phyloP scores from a whole-genome alignment of 2,113 vertebrate species.

The Cyanoliseus patagonus region DNA sequence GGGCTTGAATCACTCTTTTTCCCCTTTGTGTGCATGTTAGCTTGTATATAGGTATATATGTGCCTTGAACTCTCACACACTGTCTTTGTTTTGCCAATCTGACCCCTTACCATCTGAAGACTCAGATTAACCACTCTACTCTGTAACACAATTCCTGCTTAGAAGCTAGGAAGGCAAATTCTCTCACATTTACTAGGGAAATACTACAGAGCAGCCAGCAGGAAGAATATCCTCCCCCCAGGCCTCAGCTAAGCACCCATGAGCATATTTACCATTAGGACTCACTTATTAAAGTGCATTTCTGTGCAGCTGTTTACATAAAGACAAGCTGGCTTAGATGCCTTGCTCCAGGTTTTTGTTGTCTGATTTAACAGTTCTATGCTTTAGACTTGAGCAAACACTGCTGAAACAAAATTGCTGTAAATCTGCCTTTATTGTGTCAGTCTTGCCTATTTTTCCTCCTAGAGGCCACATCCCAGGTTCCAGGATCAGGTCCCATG shows the following conservation, averaged over 20 bases:
- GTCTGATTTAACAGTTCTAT: not conserved
- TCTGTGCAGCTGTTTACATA: not conserved
- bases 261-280: not conserved
- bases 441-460: not conserved
- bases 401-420: not conserved
- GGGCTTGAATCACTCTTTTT: rapidly evolving
- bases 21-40: not conserved
- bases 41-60: not conserved
- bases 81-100: not conserved
- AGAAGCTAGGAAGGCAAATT: not conserved
- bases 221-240: not conserved
- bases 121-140: not conserved
- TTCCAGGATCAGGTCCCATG: not conserved
- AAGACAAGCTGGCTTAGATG: not conserved
- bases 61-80: not conserved
- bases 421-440: not conserved
- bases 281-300: not conserved
- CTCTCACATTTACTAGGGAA: not conserved
- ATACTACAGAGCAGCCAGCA: not conserved
- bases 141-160: not conserved
- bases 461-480: not conserved
- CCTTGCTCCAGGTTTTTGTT: not conserved
- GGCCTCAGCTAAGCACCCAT: not conserved
- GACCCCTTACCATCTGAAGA: not conserved
- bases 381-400: not conserved